A percentile compares a stretch with the other conserved stretches of the same genome.
Conservation (phyloP, 2,113 vertebrate species). For the Boleophthalmus pectinirostris region DNA sequence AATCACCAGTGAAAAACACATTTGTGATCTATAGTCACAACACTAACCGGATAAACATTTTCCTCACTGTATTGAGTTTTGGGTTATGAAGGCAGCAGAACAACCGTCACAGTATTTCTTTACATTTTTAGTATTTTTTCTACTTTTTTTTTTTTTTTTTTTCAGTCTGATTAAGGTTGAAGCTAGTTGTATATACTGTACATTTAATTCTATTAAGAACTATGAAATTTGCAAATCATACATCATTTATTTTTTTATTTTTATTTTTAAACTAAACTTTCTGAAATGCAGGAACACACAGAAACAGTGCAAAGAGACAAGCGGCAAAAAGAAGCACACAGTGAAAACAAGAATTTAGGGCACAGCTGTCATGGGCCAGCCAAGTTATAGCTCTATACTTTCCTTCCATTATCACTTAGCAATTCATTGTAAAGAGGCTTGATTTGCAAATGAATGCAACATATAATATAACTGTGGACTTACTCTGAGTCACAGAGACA, state of each 20-base stretch:
- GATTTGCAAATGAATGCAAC: conserved; percentile 98
- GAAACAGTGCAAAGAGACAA: conserved; percentile 12
- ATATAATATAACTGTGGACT: conserved; percentile 94
- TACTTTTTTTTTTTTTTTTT: too few relatives aligned
- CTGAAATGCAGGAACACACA: neutral
- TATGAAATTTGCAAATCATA: neutral
- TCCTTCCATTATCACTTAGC: conserved; percentile 89
- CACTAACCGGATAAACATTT: neutral
- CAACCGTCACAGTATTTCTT: too few relatives aligned
- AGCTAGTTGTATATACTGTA: too few relatives aligned
- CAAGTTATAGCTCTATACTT: conserved; percentile 87
- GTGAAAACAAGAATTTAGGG: conserved; percentile 70
- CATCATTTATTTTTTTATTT: too few relatives aligned
- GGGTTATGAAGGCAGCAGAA: neutral
- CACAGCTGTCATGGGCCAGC: conserved; percentile 78
- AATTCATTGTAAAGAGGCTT: conserved; percentile 82
- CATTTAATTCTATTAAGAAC: too few relatives aligned
- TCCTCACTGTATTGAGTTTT: neutral
- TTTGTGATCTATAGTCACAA: neutral
- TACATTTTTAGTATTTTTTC: too few relatives aligned
- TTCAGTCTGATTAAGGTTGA: too few relatives aligned
- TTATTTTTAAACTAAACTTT: neutral
- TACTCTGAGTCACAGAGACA: conserved; percentile 88
- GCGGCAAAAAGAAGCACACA: conserved; percentile 1
- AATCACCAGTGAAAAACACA: neutral